Conservation (phyloP, 2,888 invertebrate genomes). For the Melieria picta region DNA sequence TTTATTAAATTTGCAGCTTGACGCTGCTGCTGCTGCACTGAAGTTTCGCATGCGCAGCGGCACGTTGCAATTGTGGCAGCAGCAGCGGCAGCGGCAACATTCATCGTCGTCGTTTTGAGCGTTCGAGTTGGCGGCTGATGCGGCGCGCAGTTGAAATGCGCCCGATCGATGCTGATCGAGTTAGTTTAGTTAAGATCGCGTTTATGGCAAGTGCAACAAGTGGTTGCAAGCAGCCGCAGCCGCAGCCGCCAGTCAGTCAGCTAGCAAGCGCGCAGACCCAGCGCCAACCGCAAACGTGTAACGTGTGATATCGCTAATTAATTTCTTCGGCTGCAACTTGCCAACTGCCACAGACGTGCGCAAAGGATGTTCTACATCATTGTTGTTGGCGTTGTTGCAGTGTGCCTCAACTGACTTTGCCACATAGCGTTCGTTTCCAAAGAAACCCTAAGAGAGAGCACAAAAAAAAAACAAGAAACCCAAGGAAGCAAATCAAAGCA, state of each 20-base stretch:
- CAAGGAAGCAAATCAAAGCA: not conserved
- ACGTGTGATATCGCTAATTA: conserved; percentile 31
- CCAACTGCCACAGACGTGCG: no score
- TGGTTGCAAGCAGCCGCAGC: conserved; percentile 12
- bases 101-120: conserved; percentile 1
- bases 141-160: conserved; percentile 51
- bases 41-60: conserved; percentile 1
- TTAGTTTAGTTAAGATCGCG: conserved; percentile 63
- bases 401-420: not conserved
- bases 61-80: not conserved
- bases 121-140: conserved; percentile 7
- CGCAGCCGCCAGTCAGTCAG: not conserved
- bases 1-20: not conserved
- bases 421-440: not conserved
- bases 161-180: conserved; percentile 60
- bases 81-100: not conserved
- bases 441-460: not conserved
- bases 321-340: not conserved
- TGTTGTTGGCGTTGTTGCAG: no score
- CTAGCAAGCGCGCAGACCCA: no score
- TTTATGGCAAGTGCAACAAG: conserved; percentile 56
- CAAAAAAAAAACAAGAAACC: not conserved
- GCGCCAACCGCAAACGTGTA: not conserved
- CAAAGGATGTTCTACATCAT: no score
- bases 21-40: not conserved